Conservation (phyloP, 2,113 vertebrate genomes). For the Perccottus glenii region DNA sequence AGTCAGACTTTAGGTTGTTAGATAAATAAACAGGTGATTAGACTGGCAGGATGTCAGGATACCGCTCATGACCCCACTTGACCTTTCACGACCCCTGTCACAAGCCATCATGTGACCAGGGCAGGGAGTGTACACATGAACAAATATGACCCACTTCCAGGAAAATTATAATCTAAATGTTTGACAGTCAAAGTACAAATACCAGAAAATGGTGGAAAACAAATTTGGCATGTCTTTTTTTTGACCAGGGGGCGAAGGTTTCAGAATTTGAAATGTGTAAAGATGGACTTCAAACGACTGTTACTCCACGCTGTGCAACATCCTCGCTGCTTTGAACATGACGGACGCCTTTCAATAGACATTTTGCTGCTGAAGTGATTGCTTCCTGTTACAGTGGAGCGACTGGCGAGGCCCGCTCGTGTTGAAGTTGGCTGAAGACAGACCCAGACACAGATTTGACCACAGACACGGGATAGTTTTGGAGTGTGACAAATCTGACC, state of each 20-base stretch:
- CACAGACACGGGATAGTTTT: not conserved
- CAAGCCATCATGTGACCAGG: conserved; percentile 78
- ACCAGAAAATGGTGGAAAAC: no score
- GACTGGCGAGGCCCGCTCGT: conserved; percentile 16
- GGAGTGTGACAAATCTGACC: not conserved
- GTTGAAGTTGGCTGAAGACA: conserved; percentile 11
- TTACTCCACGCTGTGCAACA: conserved; percentile 2
- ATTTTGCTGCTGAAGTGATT: conserved; percentile 45
- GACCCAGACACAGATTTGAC: conserved; percentile 10
- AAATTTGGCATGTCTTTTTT: no score
- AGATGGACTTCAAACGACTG: conserved; percentile 9
- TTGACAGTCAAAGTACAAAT: no score
- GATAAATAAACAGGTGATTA: conserved; percentile 77
- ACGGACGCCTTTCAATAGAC: conserved; percentile 26
- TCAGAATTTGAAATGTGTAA: no score
- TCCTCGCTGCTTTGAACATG: conserved; percentile 15
- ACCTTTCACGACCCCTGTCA: conserved; percentile 79
- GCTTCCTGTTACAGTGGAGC: conserved; percentile 49
- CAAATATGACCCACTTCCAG: not conserved
- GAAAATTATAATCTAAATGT: not conserved
- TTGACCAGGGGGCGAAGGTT: no score
- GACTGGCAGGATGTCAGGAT: conserved; percentile 76
- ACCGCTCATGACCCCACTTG: conserved; percentile 79
- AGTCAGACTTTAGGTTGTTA: conserved; percentile 45
- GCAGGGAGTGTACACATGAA: conserved; percentile 40